phyloP scores from a whole-genome alignment of 2,888 invertebrate genomes.

The Nomada lathburiana region DNA sequence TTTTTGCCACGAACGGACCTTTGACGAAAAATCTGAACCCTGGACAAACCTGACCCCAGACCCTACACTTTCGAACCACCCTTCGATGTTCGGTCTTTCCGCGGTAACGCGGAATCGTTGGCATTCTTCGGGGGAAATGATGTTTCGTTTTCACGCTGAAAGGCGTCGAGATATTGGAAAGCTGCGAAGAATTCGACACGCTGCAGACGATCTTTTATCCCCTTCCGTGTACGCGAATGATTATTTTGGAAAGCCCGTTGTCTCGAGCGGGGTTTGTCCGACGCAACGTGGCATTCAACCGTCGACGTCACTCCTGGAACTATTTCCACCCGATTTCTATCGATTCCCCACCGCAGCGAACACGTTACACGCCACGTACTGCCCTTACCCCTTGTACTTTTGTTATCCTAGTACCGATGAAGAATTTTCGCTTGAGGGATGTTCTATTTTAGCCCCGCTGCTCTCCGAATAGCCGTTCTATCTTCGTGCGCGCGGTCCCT shows the following conservation, averaged over 20 bases:
- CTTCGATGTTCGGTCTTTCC: neutral
- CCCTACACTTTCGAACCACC: neutral
- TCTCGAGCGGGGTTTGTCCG: conserved; percentile 18
- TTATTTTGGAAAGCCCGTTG: conserved; percentile 10
- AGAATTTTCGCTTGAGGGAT: too few relatives aligned
- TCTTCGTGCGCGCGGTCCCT: too few relatives aligned
- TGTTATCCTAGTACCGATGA: too few relatives aligned
- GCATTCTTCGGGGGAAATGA: too few relatives aligned
- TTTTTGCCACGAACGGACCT: conserved; percentile 8
- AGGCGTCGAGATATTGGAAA: neutral
- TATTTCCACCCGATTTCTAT: conserved; percentile 58
- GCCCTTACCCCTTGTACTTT: too few relatives aligned
- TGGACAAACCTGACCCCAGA: too few relatives aligned
- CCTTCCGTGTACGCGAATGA: neutral
- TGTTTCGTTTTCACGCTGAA: neutral
- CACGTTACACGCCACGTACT: neutral
- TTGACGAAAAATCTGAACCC: conserved; percentile 10
- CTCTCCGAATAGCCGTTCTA: too few relatives aligned
- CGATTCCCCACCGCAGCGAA: conserved; percentile 23
- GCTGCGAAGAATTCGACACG: conserved; percentile 9
- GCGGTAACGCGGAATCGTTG: too few relatives aligned
- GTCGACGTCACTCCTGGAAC: conserved; percentile 42
- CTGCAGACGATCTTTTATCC: too few relatives aligned
- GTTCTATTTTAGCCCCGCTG: too few relatives aligned
- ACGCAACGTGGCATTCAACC: conserved; percentile 38